A percentile compares a stretch with the other conserved stretches of the same genome.
Conservation (phyloP, 1,140 invertebrate species). For the Zaprionus davidi region DNA sequence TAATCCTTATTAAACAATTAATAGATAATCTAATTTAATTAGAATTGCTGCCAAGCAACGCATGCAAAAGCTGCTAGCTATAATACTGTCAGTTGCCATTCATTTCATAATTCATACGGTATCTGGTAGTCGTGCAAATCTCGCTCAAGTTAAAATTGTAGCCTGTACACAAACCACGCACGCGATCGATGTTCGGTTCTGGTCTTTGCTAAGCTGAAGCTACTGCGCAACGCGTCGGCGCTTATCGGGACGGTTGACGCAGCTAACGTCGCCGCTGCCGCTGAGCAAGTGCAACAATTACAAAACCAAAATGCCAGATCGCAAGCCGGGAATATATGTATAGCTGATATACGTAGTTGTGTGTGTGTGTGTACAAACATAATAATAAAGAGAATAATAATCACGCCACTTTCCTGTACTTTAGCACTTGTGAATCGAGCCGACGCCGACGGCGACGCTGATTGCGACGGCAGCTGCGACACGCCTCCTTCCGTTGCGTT, state of each 20-base stretch:
- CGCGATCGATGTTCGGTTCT: neutral
- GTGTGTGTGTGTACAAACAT: constrained; percentile 29
- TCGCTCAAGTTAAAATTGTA: neutral
- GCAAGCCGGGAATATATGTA: neutral
- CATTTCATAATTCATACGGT: neutral
- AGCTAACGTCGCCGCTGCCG: neutral
- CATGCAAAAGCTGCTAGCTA: too few relatives aligned
- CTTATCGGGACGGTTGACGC: neutral
- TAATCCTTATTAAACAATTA: too few relatives aligned
- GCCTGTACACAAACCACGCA: neutral
- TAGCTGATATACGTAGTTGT: neutral
- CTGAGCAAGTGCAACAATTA: constrained; percentile 40
- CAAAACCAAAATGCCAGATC: constrained; percentile 39
- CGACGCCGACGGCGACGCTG: constrained; percentile 1
- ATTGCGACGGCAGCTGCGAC: constrained; percentile 17
- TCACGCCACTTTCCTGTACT: constrained; percentile 78
- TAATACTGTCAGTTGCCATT: too few relatives aligned
- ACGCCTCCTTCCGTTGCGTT: constrained; percentile 44
- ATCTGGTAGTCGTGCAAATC: neutral
- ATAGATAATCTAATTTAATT: too few relatives aligned
- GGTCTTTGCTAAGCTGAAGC: constrained; percentile 6
- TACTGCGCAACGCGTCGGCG: neutral
- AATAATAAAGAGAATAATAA: constrained; percentile 72
- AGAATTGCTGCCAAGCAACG: too few relatives aligned
- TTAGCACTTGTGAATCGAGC: constrained; percentile 42